Evolutionary conservation across 1,140 invertebrate genomes (phyloP).

Genomic region (Achatina immaculata): DNA sequence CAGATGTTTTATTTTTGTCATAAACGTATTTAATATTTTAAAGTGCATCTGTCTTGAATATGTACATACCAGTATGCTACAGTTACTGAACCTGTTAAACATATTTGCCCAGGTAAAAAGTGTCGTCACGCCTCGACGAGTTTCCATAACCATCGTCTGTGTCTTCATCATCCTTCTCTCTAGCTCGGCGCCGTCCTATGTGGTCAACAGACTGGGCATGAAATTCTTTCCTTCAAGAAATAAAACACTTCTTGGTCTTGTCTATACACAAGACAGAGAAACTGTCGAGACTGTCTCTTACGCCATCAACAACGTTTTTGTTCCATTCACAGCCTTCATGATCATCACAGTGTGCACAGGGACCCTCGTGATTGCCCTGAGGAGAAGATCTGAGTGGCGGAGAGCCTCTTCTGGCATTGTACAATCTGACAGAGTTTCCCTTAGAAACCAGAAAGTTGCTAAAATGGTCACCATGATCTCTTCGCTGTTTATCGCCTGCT

Average conservation of each 20-base stretch:
- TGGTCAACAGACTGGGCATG: not conserved
- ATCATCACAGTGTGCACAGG: not conserved
- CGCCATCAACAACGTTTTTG: conserved; percentile 4
- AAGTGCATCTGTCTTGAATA: too few species aligned
- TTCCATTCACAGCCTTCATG: not conserved
- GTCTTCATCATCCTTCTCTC: not conserved
- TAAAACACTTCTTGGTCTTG: not conserved
- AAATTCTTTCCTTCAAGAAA: not conserved
- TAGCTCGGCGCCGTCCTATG: not conserved
- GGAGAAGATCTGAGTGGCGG: not conserved
- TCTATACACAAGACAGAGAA: not conserved
- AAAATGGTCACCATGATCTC: conserved; percentile 10
- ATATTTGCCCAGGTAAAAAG: not conserved
- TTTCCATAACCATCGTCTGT: not conserved
- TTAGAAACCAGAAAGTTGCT: conserved; percentile 3
- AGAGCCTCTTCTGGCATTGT: not conserved
- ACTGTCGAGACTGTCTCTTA: not conserved
- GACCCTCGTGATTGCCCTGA: not conserved
- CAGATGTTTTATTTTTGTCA: too few species aligned
- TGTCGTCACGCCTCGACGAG: not conserved
- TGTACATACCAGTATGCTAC: too few species aligned
- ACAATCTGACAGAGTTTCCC: not conserved
- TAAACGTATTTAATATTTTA: too few species aligned
- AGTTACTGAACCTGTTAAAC: too few species aligned
- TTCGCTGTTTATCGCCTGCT: not conserved